Base-by-base conservation (phyloP, 2,797 vertebrate species). In the Sebastolobus altivelis region DNA sequence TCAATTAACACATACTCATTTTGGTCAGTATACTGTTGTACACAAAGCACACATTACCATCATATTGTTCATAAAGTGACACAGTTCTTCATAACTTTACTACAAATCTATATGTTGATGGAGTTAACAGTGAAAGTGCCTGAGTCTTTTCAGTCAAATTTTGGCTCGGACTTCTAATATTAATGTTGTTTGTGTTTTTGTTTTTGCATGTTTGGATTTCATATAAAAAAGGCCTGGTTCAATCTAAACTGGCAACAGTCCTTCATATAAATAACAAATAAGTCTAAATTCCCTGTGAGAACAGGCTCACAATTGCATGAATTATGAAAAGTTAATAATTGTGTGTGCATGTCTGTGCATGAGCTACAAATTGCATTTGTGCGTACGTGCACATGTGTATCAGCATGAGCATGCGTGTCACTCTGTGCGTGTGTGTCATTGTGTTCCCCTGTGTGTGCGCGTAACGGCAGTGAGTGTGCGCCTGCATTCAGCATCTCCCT, bases 401-500 rank as follows among this genome's bases (percentile, higher is more conserved):
- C 74, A 87, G 80, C 68, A 85, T 93, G 89, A 88, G 81, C 85
- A 85, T 92, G 90, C 52, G 49, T 82, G 74, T 79, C 85, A 72
- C 69, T 86, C 59, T 49, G 77, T 87, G 84, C 56, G 82, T 92
- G 81, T 88, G 87, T 68, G 84, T 87, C 83, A 89, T 88, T 91
- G 91, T 94, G 86, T 82, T 82, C 62, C 67, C 65, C 11, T 82
- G 86, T 84, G 85, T 88, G 83, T 79, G 81, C 4, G 65, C 66
- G 79, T 71, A 73, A 75, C 46, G 80, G 83, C 54, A 52, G 82
- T 77, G 89, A 91, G 92, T 93, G 92, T 90, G 92, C 16, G 87
- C 80, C 88, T 82, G 92, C 87, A 93, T 93, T 93, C 92, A 93
- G 85, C 89, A 72, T 94, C 89, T 94, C 89, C 89, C 91, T 90